phyloP scores from a whole-genome alignment of 2,888 invertebrate genomes.

The Aphidius colemani region DNA sequence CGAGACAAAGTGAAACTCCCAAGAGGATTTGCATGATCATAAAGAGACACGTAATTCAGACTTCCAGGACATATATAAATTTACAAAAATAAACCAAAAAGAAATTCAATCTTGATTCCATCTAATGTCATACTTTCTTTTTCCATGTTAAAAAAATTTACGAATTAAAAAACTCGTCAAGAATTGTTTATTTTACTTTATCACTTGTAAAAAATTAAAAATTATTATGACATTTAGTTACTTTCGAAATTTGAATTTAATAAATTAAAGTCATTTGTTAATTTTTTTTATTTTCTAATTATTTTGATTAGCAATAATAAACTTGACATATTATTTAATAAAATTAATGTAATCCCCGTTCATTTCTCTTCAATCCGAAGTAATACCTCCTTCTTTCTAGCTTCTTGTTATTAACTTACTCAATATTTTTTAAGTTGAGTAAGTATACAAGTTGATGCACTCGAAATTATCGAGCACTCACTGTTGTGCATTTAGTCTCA shows the following conservation, averaged over 20 bases:
- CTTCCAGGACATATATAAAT: slow-evolving; percentile 7
- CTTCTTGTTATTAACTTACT: slow-evolving; percentile 19
- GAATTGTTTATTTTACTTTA: too few species aligned
- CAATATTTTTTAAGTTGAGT: slow-evolving; percentile 29
- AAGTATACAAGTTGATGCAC: slow-evolving; percentile 8
- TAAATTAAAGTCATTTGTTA: background rate
- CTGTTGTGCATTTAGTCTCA: slow-evolving; percentile 39
- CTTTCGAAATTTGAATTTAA: too few species aligned
- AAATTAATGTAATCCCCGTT: slow-evolving; percentile 6
- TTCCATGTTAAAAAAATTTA: slow-evolving; percentile 6
- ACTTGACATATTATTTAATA: slow-evolving; percentile 1
- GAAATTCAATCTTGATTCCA: slow-evolving; percentile 10
- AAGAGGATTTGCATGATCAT: slow-evolving; percentile 17
- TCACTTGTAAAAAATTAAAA: too few species aligned
- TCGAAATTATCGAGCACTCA: slow-evolving; percentile 20
- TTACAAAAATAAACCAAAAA: background rate
- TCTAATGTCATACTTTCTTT: slow-evolving; percentile 17
- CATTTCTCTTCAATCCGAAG: background rate
- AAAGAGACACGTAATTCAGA: slow-evolving; percentile 4
- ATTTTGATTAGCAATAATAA: background rate
- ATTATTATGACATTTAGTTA: too few species aligned
- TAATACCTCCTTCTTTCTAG: background rate
- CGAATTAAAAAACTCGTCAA: too few species aligned
- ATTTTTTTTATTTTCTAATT: background rate
- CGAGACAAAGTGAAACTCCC: slow-evolving; percentile 15